Evolutionary conservation across 2,797 vertebrate species (phyloP).

Genomic region (Amazona finschi): DNA sequence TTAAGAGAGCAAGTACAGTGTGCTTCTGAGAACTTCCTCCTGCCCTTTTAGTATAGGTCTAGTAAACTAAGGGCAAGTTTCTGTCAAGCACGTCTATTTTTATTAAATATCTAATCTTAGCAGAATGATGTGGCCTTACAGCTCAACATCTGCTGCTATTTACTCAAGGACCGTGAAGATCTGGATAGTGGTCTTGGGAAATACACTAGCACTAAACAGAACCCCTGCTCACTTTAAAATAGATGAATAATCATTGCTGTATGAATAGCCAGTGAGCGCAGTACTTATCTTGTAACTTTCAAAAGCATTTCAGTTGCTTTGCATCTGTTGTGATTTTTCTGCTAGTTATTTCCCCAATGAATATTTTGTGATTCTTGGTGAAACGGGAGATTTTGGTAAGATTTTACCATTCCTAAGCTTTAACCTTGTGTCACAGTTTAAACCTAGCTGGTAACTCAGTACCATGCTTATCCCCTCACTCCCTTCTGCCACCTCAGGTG

Average conservation of each 20-base stretch:
- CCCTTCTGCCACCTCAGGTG: not conserved
- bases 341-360: not conserved
- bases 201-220: not conserved
- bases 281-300: not conserved
- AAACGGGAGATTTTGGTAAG: not conserved
- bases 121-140: slow-evolving; percentile 3
- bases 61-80: not conserved
- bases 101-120: slow-evolving; percentile 51
- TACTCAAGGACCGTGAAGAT: slow-evolving; percentile 35
- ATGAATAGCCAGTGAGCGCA: not conserved
- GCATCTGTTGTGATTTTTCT: not conserved
- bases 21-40: not conserved
- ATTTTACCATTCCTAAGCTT: not conserved
- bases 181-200: slow-evolving; percentile 40
- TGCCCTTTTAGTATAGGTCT: not conserved
- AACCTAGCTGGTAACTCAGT: not conserved
- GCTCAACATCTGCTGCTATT: slow-evolving; percentile 47
- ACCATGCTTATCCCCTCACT: not conserved
- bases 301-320: not conserved
- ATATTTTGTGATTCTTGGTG: not conserved
- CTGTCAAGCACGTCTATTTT: slow-evolving; percentile 7
- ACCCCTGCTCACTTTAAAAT: not conserved
- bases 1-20: not conserved
- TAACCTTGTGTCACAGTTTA: not conserved
- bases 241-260: not conserved